A percentile compares a stretch with the other conserved stretches of the same genome.
Conservation (phyloP, 2,113 vertebrate genomes). For the Anguilla rostrata region DNA sequence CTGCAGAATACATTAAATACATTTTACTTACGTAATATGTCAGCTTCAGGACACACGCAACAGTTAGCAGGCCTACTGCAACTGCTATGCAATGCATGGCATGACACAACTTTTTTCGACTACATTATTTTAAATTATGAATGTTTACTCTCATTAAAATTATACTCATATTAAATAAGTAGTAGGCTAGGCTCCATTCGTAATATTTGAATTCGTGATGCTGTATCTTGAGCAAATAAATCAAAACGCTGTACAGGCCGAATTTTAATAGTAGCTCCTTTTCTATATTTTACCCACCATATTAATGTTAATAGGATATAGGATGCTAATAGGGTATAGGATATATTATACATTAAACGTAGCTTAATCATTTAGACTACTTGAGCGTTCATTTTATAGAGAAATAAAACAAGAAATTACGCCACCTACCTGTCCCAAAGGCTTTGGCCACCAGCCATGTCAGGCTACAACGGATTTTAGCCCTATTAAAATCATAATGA, state of each 20-base stretch:
- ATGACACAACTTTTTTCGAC: background rate
- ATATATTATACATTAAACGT: background rate
- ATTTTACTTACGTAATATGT: background rate
- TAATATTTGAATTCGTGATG: background rate
- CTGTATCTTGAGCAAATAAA: background rate
- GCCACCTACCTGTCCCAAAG: slow-evolving; percentile 92
- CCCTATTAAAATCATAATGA: slow-evolving; percentile 92
- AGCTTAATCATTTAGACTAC: background rate
- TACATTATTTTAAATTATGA: background rate
- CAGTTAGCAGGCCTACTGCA: background rate
- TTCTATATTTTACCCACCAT: background rate
- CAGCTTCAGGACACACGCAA: slow-evolving; percentile 7
- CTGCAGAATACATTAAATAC: background rate
- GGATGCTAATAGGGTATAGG: background rate
- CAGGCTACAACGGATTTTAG: slow-evolving; percentile 92
- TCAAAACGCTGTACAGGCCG: background rate
- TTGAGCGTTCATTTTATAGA: background rate
- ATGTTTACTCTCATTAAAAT: background rate
- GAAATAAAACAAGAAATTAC: slow-evolving; percentile 41
- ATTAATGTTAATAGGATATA: background rate
- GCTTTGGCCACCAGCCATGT: slow-evolving; percentile 98
- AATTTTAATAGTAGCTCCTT: background rate
- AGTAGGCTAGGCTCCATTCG: background rate
- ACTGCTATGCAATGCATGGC: background rate
- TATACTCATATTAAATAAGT: background rate